Evolutionary conservation across 2,113 vertebrate genomes (phyloP), one percentile per base, ranked within the genome.

Genomic region (Malaclemys terrapin): DNA sequence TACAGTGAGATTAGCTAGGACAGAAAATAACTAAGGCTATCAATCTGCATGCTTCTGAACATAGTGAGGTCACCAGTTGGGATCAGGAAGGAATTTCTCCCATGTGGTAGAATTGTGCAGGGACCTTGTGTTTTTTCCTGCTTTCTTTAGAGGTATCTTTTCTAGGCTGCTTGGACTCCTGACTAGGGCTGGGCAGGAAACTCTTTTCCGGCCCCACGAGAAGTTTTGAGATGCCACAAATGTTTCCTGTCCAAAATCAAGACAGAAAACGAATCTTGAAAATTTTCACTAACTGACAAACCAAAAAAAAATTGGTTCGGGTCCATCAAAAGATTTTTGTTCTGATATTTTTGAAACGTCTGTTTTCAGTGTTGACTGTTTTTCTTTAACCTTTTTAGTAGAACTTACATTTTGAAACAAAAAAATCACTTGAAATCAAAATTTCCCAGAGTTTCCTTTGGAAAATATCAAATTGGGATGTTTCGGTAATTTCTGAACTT

Each of bases 301-400:
- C 56, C 65, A 47, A 69, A 38, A 14, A 14, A 8, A 65, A 65
- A 35, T 35, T 22, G 20, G 22, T 50, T 87, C 72, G 35, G 1
- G 0, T 35, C 78, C 14, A 47, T 9, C 57, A 57, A n/a, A 49
- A 0, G 0, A 1, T n/a, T 20, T 22, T 3, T 31, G 8, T 47
- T 56, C 79, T 45, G 35, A 8, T 22, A 69, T 7, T 35, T 22
- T 4, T 25, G 31, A 47, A 1, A 4, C 0, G 4, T 47, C 89
- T 31, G 10, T 3, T 22, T 88, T 89, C 69, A 13, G 1, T 47
- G 69, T 54, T 29, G 22, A 11, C 16, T 4, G 8, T 78, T 65
- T 54, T 86, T 49, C 16, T 14, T 53, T 80, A 35, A 80, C 78
- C 3, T 35, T 65, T 65, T 65, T 29, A 62, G 62, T 19, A 14